Evolutionary conservation across 2,797 vertebrate genomes (phyloP).

Genomic region (Sarcophilus harrisii): DNA sequence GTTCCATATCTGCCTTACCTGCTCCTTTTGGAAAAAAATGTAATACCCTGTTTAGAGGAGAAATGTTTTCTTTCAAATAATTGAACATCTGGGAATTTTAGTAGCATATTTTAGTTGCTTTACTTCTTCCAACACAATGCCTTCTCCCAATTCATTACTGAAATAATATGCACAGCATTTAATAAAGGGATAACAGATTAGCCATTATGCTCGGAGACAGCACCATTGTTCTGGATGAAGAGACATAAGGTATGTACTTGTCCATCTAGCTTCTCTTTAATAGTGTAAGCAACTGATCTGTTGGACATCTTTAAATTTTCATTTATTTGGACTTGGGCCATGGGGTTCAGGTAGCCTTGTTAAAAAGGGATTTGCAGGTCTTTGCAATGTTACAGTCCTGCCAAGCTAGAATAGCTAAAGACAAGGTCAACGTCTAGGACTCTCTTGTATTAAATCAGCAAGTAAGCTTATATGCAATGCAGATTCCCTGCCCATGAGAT

Average conservation of each 20-base stretch:
- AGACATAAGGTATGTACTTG: constrained; percentile 55
- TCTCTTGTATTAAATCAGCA: constrained; percentile 90
- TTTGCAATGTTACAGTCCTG: constrained; percentile 85
- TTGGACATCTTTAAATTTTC: constrained; percentile 84
- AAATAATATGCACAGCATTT: constrained; percentile 72
- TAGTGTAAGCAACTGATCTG: constrained; percentile 76
- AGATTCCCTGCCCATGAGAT: constrained; percentile 90
- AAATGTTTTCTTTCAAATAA: constrained; percentile 66
- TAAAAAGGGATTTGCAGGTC: constrained; percentile 88
- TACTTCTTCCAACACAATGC: constrained; percentile 51
- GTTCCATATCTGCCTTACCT: constrained; percentile 43
- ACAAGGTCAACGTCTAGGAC: constrained; percentile 90
- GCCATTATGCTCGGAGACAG: constrained; percentile 61
- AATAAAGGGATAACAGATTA: constrained; percentile 69
- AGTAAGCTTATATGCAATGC: constrained; percentile 89
- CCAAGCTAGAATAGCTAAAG: constrained; percentile 86
- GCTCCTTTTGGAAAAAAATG: constrained; percentile 55
- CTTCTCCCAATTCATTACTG: constrained; percentile 62
- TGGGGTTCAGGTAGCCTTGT: constrained; percentile 86
- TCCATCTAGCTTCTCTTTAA: constrained; percentile 72
- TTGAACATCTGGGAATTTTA: constrained; percentile 58
- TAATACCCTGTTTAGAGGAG: constrained; percentile 60
- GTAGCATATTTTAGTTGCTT: constrained; percentile 46
- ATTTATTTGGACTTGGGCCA: constrained; percentile 83
- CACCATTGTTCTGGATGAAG: constrained; percentile 64